Evolutionary conservation across 2,797 vertebrate genomes (phyloP), one percentile per base, ranked within the genome.

Genomic region (Galagoides demidoff): DNA sequence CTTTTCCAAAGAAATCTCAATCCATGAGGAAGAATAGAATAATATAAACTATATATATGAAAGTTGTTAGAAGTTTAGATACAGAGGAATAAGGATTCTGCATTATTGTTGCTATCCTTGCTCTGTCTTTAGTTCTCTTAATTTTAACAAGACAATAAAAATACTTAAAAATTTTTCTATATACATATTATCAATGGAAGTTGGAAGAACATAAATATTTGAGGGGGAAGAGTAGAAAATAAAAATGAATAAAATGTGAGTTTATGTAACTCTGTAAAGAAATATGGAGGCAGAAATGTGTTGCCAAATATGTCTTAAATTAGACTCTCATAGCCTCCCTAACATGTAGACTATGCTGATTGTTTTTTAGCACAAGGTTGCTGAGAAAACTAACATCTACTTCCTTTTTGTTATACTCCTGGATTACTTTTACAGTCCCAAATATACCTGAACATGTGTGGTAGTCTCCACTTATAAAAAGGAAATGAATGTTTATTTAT

Each of bases 401-500:
- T 97, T 89, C 70, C 39, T 96, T 13, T 96, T 2, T 66, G 93
- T 97, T 96, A 85, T 43, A 85, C 70, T 89, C 68, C 63, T 97
- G 95, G 68, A 97, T 97, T 96, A 92, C 94, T 97, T 97, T 97
- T 96, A 81, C 77, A 92, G 57, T 93, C 68, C 55, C 61, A 92
- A 96, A 82, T 97, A 86, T 97, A 98, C 92, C 88, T 97, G 91
- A 74, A 73, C 95, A 85, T 96, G 97, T 96, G 57, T 94, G 82
- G 66, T 88, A 73, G 20, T 92, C n/a, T 94, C 45, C 45, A 74
- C 23, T 49, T 94, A 96, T 96, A 96, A 95, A 97, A 79, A 91
- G n/a, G 22, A 57, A 97, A 98, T 97, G 96, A 97, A 96, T 97
- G 74, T 97, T 98, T 96, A 97, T 97, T 98, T 97, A 96, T 97